A percentile compares a stretch with the other conserved stretches of the same genome.
These are phyloP conservation scores for Paradoxurus hermaphroditus DNA, from an alignment of 2,113 vertebrate species.

Conservation along the genomic window DNA sequence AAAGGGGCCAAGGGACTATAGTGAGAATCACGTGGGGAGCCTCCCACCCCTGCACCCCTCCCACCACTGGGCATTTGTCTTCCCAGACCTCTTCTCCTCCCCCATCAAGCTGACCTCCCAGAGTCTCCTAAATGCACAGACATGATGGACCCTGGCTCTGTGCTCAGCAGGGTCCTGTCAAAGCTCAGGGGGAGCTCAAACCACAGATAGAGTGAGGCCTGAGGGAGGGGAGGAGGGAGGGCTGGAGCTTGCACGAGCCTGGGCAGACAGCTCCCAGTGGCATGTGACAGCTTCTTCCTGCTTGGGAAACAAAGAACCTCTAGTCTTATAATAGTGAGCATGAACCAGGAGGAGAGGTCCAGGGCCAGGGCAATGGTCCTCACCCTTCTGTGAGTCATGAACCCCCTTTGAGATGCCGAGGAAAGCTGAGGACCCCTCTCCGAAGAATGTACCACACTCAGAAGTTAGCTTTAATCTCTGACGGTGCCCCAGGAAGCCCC, in stretches of 20 bases:
- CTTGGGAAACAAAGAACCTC: not conserved
- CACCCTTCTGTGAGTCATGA: not conserved
- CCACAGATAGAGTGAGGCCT: not conserved
- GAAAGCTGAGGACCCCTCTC: not conserved
- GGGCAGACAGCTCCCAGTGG: not conserved
- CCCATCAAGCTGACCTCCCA: not conserved
- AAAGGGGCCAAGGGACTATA: not conserved
- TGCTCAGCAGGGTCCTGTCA: not conserved
- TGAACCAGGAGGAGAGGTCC: not conserved
- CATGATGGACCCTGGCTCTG: not conserved
- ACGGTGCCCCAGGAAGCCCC: not conserved
- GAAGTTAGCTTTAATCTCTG: not conserved
- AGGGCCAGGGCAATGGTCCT: not conserved
- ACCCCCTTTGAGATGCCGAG: not conserved
- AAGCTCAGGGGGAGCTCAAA: not conserved
- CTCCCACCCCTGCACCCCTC: not conserved
- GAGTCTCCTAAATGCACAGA: not conserved
- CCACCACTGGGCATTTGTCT: not conserved
- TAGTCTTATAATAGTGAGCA: not conserved
- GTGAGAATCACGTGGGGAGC: not conserved
- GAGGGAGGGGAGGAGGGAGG: no score
- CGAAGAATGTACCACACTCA: not conserved
- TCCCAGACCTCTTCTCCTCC: not conserved
- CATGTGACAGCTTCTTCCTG: not conserved
- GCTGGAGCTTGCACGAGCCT: not conserved